Evolutionary conservation across 2,888 invertebrate species (phyloP).

Genomic region (Digitonthophagus gazella): DNA sequence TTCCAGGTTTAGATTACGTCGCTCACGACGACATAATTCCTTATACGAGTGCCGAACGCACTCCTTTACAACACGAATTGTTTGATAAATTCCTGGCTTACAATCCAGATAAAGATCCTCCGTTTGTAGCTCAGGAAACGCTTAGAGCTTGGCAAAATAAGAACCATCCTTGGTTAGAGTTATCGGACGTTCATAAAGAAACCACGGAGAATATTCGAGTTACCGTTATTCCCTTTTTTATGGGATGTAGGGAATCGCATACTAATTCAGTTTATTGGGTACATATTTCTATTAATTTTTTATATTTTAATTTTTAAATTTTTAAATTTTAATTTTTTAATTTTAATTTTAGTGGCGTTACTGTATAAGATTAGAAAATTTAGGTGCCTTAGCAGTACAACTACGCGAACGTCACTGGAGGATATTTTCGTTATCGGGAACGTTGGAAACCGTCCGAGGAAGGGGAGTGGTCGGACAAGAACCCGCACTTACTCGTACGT

Average conservation of each 20-base stretch:
- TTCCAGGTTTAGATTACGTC: conserved; percentile 96
- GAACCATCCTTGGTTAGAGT: conserved; percentile 94
- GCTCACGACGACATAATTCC: conserved; percentile 97
- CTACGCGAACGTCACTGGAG: conserved; percentile 97
- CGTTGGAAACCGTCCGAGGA: conserved; percentile 90
- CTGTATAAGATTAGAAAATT: conserved; percentile 94
- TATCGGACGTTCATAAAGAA: conserved; percentile 96
- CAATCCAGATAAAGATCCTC: conserved; percentile 81
- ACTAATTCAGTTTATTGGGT: conserved; percentile 93
- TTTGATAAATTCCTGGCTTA: conserved; percentile 92
- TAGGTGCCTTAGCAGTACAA: conserved; percentile 85
- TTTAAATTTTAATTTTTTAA: not conserved
- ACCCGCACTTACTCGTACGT: conserved; percentile 80
- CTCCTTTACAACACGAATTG: conserved; percentile 91
- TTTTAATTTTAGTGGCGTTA: conserved; percentile 81
- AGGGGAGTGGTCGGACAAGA: conserved; percentile 98
- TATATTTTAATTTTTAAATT: not conserved
- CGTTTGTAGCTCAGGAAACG: conserved; percentile 85
- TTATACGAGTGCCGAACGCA: conserved; percentile 82
- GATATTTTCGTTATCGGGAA: conserved; percentile 91
- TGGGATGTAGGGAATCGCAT: conserved; percentile 91
- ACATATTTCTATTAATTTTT: not conserved
- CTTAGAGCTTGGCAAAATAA: conserved; percentile 95
- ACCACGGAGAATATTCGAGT: conserved; percentile 95
- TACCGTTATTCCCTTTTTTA: conserved; percentile 98